phyloP scores from a whole-genome alignment of 1,140 invertebrate species.

The Hesperophylax magnus region DNA sequence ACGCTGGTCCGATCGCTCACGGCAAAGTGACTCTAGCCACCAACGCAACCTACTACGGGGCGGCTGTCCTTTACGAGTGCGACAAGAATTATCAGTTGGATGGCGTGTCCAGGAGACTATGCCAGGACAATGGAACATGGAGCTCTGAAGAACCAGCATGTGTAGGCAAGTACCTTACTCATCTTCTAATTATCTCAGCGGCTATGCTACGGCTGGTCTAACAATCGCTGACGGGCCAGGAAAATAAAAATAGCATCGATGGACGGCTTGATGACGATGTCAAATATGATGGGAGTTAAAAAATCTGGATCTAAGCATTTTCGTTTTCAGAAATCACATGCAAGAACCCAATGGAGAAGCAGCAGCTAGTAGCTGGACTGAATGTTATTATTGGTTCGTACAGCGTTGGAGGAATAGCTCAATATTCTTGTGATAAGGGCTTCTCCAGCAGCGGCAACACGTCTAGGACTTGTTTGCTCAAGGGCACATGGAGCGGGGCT shows the following conservation, averaged over 20 bases:
- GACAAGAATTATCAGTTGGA: constrained; percentile 85
- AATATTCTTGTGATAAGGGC: constrained; percentile 87
- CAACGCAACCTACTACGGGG: constrained; percentile 90
- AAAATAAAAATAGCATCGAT: no score
- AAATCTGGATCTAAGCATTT: no score
- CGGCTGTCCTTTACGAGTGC: constrained; percentile 87
- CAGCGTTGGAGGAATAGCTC: constrained; percentile 82
- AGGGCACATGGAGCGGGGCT: constrained; percentile 86
- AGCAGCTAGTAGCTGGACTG: constrained; percentile 61
- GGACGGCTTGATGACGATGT: no score
- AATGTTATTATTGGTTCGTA: constrained; percentile 72
- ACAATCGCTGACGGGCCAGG: no score
- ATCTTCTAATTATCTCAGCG: no score
- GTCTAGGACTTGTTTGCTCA: constrained; percentile 81
- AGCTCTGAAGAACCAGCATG: constrained; percentile 84
- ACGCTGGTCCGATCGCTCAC: constrained; percentile 79
- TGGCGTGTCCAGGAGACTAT: constrained; percentile 84
- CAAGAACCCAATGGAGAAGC: constrained; percentile 71
- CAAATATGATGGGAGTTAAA: no score
- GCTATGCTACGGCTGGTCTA: no score
- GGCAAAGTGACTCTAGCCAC: constrained; percentile 84
- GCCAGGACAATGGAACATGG: constrained; percentile 92
- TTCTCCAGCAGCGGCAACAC: constrained; percentile 85
- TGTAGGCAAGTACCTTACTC: constrained; percentile 71
- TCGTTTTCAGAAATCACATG: constrained; percentile 82